Conservation (phyloP, 2,113 vertebrate genomes). For the Phyllostomus discolor region DNA sequence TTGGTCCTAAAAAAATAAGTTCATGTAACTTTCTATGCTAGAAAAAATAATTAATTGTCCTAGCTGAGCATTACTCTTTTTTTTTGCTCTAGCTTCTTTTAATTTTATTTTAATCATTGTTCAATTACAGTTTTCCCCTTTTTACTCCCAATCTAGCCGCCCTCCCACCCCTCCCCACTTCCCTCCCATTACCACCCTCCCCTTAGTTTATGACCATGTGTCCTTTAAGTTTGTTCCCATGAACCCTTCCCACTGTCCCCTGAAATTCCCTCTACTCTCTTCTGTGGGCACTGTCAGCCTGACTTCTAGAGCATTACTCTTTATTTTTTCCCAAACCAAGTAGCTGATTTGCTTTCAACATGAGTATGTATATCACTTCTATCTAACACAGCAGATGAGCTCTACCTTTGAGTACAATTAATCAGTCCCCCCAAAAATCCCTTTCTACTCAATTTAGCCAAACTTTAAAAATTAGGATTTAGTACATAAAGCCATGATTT, state of each 20-base stretch:
- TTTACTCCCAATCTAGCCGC: no score
- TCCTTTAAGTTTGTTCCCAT: no score
- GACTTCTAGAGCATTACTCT: not conserved
- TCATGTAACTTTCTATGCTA: not conserved
- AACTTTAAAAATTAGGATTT: conserved; percentile 6
- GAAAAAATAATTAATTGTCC: not conserved
- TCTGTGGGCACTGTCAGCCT: no score
- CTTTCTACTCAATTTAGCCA: not conserved
- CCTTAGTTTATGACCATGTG: no score
- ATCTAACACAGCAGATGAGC: not conserved
- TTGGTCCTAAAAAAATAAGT: not conserved
- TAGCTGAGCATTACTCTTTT: not conserved
- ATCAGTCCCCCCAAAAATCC: not conserved
- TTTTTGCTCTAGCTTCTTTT: no score
- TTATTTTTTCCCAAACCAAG: not conserved
- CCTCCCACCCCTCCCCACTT: no score
- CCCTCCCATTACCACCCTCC: no score
- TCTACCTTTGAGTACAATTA: not conserved
- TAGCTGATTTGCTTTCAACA: not conserved
- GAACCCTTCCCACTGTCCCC: no score
- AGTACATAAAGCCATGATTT: not conserved
- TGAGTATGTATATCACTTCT: not conserved
- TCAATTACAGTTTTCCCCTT: no score
- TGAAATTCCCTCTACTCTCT: no score
- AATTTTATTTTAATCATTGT: no score